Evolutionary conservation across 1,140 invertebrate species (phyloP).

Genomic region (Artemia franciscana): DNA sequence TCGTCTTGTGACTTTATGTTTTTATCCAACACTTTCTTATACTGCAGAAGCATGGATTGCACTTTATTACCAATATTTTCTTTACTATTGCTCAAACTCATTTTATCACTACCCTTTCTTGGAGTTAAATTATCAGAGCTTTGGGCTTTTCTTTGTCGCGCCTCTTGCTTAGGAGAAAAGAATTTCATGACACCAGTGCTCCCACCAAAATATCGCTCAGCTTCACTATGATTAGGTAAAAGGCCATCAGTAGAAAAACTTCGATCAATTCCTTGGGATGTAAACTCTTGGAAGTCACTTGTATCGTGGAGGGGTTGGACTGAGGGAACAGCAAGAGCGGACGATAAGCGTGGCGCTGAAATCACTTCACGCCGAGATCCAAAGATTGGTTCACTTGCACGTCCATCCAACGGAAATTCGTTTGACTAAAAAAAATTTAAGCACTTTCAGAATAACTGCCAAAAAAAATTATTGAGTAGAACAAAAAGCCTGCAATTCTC

Average conservation of each 20-base stretch:
- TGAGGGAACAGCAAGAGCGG: not conserved
- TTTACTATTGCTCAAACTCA: not conserved
- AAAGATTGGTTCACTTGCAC: conserved; percentile 11
- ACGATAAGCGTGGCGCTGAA: conserved; percentile 7
- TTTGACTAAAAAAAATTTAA: conserved; percentile 2
- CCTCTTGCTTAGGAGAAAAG: not conserved
- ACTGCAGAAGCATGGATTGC: not conserved
- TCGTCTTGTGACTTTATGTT: conserved; percentile 3
- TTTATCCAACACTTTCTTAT: not conserved
- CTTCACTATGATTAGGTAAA: conserved; percentile 9
- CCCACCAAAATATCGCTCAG: conserved; percentile 10
- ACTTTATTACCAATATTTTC: not conserved
- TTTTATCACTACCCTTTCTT: not conserved
- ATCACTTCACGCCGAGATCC: conserved; percentile 9
- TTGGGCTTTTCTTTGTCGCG: not conserved
- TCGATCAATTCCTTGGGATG: conserved; percentile 9
- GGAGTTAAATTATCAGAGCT: conserved; percentile 1
- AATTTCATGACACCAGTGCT: conserved; percentile 1
- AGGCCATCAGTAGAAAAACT: conserved; percentile 11
- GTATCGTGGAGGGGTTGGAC: not conserved
- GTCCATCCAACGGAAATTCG: conserved; percentile 14
- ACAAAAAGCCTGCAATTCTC: no score
- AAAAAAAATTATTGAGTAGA: no score
- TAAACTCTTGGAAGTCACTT: conserved; percentile 8
- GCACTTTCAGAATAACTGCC: no score